A percentile compares a stretch with the other conserved stretches of the same genome.
Conservation (phyloP, 2,888 invertebrate species). For the Caenorhabditis parvicauda region DNA sequence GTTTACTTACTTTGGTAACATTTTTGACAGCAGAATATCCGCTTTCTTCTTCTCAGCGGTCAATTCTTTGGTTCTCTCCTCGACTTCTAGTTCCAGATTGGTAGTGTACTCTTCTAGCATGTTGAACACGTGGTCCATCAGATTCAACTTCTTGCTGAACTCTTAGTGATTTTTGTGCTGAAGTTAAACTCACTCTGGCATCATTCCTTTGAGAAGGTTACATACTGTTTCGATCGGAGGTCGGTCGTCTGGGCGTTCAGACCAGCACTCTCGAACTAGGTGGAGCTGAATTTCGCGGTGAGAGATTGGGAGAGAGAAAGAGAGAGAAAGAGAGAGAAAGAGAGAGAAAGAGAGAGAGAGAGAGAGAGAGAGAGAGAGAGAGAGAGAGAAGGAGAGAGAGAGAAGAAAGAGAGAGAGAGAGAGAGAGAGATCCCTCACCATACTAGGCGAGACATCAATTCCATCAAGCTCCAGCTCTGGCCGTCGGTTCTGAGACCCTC, state of each 20-base stretch:
- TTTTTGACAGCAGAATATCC: slow-evolving; percentile 48
- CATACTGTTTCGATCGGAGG: slow-evolving; percentile 33
- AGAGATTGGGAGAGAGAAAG: not conserved
- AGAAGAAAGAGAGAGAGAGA: not conserved
- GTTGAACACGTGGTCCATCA: slow-evolving; percentile 58
- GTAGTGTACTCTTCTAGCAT: slow-evolving; percentile 55
- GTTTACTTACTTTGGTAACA: slow-evolving; percentile 51
- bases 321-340: not conserved
- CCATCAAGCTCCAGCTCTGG: slow-evolving; percentile 42
- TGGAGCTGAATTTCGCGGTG: slow-evolving; percentile 21
- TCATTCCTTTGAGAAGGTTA: slow-evolving; percentile 18
- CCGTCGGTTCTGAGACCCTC: slow-evolving; percentile 32
- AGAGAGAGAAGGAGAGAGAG: not conserved
- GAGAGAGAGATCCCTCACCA: slow-evolving; percentile 29
- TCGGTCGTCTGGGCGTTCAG: slow-evolving; percentile 41
- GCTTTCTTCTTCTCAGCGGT: slow-evolving; percentile 53
- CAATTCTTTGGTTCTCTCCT: slow-evolving; percentile 49
- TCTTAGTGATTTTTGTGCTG: not conserved
- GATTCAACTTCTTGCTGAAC: slow-evolving; percentile 27
- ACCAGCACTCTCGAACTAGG: slow-evolving; percentile 53
- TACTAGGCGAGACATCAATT: slow-evolving; percentile 33
- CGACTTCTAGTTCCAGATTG: slow-evolving; percentile 48
- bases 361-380: not conserved
- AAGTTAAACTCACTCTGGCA: slow-evolving; percentile 14
- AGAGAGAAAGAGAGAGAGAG: not conserved